Evolutionary conservation across 2,113 vertebrate species (phyloP), one percentile per base, ranked within the genome.

Genomic region (Tupaia chinensis): DNA sequence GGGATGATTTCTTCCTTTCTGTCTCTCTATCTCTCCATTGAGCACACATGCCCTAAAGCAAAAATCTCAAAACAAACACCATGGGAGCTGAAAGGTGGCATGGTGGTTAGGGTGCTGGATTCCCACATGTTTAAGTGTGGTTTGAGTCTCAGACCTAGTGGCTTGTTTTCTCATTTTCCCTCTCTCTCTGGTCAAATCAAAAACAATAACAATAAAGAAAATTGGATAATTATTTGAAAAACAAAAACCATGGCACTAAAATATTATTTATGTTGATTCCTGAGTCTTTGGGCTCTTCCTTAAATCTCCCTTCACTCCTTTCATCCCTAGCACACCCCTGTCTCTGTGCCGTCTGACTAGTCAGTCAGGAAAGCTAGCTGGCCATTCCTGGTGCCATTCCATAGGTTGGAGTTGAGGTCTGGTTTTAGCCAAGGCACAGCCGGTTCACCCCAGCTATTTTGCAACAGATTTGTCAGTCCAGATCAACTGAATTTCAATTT

Each of bases 401-500:
- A 44, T 44, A 44, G 58, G 9, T 34, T 87, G 27, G 32, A 11
- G 27, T 22, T 61, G 61, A 34, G 56, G 54, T 44, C 79, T 15
- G 25, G 16, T 5, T 25, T 65, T 54, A 61, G 81, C 60, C 76
- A 14, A 6, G 23, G 32, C 14, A 5, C 79, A 74, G 14, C 61
- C 69, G 56, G 89, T 53, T 93, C 69, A 34, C 14, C 4, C 32
- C 0, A 23, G 32, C 69, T 74, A 1, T 89, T 96, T 74, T 63
- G 20, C 15, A 74, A 87, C 29, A 29, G 80, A 85, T 63, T 44
- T 78, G 73, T 81, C 89, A 78, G 7, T 79, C 63, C n/a, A 61
- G 10, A 34, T 69, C 81, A 96, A 32, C 22, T 10, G 29, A 97
- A 93, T 94, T 93, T 95, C 77, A 65, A 4, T 93, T 89, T 72